Evolutionary conservation across 2,888 invertebrate species (phyloP).

Genomic region (Trissonchulus sp.): DNA sequence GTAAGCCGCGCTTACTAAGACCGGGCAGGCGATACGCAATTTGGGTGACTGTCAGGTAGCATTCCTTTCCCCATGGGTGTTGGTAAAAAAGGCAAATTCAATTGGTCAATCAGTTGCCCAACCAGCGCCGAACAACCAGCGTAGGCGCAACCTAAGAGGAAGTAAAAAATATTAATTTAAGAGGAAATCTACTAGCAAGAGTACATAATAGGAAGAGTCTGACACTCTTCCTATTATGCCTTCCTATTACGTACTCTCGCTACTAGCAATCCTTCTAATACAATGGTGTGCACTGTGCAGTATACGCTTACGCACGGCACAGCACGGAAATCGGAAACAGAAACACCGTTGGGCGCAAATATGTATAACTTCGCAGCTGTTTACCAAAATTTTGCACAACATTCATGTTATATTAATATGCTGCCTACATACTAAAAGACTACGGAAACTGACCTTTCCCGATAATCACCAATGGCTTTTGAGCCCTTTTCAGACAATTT

Average conservation of each 20-base stretch:
- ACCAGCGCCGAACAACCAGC: slow-evolving; percentile 72
- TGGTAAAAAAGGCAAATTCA: slow-evolving; percentile 78
- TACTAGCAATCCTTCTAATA: too few species aligned
- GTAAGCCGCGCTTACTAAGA: slow-evolving; percentile 62
- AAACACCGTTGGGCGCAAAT: too few species aligned
- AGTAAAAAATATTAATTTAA: too few species aligned
- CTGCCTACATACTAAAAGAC: too few species aligned
- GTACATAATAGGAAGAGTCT: too few species aligned
- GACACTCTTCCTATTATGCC: too few species aligned
- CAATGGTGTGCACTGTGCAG: too few species aligned
- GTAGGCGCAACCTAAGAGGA: slow-evolving; percentile 62
- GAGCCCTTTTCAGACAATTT: slow-evolving; percentile 64
- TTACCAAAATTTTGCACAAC: too few species aligned
- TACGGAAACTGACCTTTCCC: slow-evolving; percentile 75
- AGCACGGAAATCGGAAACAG: too few species aligned
- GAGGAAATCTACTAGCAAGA: slow-evolving; percentile 17
- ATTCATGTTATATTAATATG: too few species aligned
- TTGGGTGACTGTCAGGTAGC: slow-evolving; percentile 58
- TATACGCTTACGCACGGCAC: too few species aligned
- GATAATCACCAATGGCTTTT: slow-evolving; percentile 75
- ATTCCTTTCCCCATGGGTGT: slow-evolving; percentile 81
- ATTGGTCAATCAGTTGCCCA: slow-evolving; percentile 64
- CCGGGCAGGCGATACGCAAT: slow-evolving; percentile 77
- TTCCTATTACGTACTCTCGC: neutral
- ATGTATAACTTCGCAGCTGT: too few species aligned